Conservation (phyloP, 2,113 vertebrate genomes). For the Paracanthobrama guichenoti region DNA sequence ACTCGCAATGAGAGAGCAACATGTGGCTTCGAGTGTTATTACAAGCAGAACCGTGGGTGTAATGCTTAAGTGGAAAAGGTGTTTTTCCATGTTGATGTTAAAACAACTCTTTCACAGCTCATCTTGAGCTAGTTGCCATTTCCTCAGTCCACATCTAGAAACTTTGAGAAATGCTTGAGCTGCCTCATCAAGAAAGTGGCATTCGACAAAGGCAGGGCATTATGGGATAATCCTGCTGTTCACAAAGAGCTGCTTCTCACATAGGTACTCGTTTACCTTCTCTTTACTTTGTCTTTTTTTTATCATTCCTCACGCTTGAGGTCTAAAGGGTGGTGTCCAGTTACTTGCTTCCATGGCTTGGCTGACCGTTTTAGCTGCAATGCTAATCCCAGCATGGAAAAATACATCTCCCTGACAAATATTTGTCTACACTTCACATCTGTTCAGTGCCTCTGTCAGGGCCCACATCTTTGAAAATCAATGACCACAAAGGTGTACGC, state of each 20-base stretch:
- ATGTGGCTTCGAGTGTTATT: neutral
- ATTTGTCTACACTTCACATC: conserved; percentile 68
- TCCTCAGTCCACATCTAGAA: neutral
- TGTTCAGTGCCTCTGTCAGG: conserved; percentile 44
- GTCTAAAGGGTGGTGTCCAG: conserved; percentile 45
- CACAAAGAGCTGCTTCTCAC: neutral
- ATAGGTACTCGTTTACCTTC: neutral
- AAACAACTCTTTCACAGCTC: conserved; percentile 18
- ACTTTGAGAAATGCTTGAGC: conserved; percentile 14
- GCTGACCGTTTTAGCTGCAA: conserved; percentile 51
- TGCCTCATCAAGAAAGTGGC: conserved; percentile 60
- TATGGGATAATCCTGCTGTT: conserved; percentile 49
- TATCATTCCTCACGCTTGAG: neutral
- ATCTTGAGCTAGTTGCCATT: conserved; percentile 7
- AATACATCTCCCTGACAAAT: conserved; percentile 62
- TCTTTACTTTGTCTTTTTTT: neutral
- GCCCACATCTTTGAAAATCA: conserved; percentile 38
- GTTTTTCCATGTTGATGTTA: neutral
- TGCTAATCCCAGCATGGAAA: conserved; percentile 60
- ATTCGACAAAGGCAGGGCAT: conserved; percentile 59
- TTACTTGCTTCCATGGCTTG: conserved; percentile 45
- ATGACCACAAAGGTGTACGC: conserved; percentile 15
- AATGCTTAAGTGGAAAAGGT: neutral
- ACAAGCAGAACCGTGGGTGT: conserved; percentile 1
- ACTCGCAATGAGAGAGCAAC: conserved; percentile 14